Evolutionary conservation across 2,888 invertebrate species (phyloP).

Genomic region (Blomia tropicalis): DNA sequence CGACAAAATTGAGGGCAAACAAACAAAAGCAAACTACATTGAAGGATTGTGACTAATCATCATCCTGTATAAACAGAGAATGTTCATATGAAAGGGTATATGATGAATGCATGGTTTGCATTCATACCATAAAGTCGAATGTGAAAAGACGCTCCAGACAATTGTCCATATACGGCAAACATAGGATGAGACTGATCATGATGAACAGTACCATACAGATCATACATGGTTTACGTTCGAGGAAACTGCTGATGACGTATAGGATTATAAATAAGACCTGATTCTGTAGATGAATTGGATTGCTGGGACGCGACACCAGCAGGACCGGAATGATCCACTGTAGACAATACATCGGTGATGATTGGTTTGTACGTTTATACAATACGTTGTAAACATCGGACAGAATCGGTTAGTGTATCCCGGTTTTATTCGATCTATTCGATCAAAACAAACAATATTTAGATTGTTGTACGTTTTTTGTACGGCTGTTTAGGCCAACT

Average conservation of each 20-base stretch:
- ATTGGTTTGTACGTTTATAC: not conserved
- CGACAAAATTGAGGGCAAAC: too few species aligned
- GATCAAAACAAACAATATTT: too few species aligned
- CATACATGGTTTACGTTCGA: conserved; percentile 90
- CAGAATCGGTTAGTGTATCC: too few species aligned
- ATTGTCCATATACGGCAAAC: conserved; percentile 87
- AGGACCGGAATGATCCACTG: conserved; percentile 94
- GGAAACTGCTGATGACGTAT: conserved; percentile 86
- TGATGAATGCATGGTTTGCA: too few species aligned
- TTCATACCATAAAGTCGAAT: not conserved
- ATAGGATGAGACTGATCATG: conserved; percentile 76
- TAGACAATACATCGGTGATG: conserved; percentile 66
- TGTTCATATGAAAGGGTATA: too few species aligned
- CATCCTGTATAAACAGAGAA: too few species aligned
- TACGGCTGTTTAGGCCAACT: too few species aligned
- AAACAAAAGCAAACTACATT: not conserved
- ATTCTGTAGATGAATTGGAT: conserved; percentile 84
- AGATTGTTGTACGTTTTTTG: too few species aligned
- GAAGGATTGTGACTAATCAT: not conserved
- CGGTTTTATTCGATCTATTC: too few species aligned
- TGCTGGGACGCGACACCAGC: conserved; percentile 89
- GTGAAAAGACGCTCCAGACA: conserved; percentile 54
- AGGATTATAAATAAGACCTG: conserved; percentile 94
- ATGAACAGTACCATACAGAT: conserved; percentile 90
- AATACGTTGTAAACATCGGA: too few species aligned